Base-by-base conservation (phyloP, 2,888 invertebrate genomes). In the Microctonus aethiopoides region DNA sequence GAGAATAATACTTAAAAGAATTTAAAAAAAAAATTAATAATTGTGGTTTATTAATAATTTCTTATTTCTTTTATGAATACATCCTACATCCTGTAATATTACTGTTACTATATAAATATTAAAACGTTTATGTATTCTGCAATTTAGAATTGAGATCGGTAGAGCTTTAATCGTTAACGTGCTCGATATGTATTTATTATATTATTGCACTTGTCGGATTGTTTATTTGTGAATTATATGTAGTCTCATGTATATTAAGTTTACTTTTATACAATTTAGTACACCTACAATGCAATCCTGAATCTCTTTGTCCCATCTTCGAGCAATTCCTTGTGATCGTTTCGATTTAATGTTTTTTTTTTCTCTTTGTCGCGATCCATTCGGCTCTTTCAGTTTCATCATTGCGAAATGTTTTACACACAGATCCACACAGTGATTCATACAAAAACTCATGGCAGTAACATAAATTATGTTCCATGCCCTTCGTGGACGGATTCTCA, bases 381-480 rank as follows among this genome's bases (percentile, higher is more conserved):
- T 13, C 26, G 20, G 32, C 4, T 11, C 61, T 39, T 39, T 61
- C 41, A 51, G 29, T 61, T 24, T 22, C 41, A 10, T 36, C 51
- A 39, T 0, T 29, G 54, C 54, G 7, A 32, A 36, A 34, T 34
- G 29, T 16, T 24, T 36, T 32, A 54, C 26, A 56, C 62, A 54
- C 39, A 41, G 41, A 34, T 62, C 41, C 68, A 56, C 26, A 61
- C 32, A 51, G 61, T 22, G 61, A 63, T 75, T 72, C n/a, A 74
- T 75, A 74, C 78, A 78, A 79, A 77, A 77, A 75, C 74, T 74
- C 75, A 76, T 78, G 77, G 77, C 77, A 76, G 78, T 77, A 74
- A 72, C 77, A 74, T 78, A 79, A 79, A 76, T 78, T 78, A 78
- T n/a, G n/a, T 79, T 73, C 78, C 73, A 64, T 74, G 72, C 68